Conservation (phyloP, 2,888 invertebrate species). For the Xanthia togata region DNA sequence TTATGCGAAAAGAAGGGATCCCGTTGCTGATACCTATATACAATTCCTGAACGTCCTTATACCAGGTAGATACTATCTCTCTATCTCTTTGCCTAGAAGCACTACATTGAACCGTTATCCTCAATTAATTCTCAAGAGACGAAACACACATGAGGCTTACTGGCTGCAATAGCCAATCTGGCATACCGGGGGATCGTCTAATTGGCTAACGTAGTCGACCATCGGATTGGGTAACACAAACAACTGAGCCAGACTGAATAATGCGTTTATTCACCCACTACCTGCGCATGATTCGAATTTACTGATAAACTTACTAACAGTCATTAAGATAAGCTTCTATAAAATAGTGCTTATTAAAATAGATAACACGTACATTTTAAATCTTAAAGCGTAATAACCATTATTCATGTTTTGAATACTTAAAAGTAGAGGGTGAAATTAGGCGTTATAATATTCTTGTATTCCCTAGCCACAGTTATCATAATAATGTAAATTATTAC, state of each 20-base stretch:
- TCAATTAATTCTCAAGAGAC: conserved; percentile 48
- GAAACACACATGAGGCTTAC: conserved; percentile 39
- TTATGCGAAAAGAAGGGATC: too few relatives aligned
- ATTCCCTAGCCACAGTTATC: conserved; percentile 30
- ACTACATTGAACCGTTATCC: conserved; percentile 19
- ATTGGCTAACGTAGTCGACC: conserved; percentile 38
- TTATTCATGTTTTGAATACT: conserved; percentile 30
- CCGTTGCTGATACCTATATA: too few relatives aligned
- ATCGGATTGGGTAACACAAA: conserved; percentile 31
- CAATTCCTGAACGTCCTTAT: not conserved
- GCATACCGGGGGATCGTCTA: conserved; percentile 19
- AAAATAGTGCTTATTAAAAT: conserved; percentile 52
- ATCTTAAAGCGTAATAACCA: conserved; percentile 41
- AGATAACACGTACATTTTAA: conserved; percentile 41
- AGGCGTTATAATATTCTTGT: conserved; percentile 20
- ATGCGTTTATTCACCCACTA: conserved; percentile 30
- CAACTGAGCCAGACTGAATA: conserved; percentile 24
- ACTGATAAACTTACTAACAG: conserved; percentile 19
- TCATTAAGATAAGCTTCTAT: conserved; percentile 33
- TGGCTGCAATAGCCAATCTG: conserved; percentile 23
- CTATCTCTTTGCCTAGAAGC: not conserved
- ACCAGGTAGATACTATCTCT: not conserved
- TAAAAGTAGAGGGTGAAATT: conserved; percentile 36
- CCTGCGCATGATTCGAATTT: conserved; percentile 41
- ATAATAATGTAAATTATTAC: conserved; percentile 51